Evolutionary conservation across 2,113 vertebrate genomes (phyloP).

Genomic region (Bombycilla garrulus): DNA sequence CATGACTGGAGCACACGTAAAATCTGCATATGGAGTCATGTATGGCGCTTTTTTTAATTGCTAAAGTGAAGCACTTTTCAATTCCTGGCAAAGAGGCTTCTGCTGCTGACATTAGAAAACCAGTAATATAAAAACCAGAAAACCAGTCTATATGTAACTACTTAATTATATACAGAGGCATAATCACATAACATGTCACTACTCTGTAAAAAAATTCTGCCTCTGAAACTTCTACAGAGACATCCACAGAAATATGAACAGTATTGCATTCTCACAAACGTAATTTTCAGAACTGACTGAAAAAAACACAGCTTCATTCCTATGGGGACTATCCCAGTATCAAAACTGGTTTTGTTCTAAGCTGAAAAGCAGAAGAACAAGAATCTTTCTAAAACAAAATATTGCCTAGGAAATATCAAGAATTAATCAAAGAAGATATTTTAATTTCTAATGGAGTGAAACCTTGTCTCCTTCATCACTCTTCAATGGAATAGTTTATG

Average conservation of each 20-base stretch:
- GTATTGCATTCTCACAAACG: neutral
- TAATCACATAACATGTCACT: constrained; percentile 28
- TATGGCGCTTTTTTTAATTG: constrained; percentile 51
- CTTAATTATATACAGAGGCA: constrained; percentile 47
- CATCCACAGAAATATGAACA: constrained; percentile 49
- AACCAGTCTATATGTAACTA: constrained; percentile 66
- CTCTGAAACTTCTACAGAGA: constrained; percentile 48
- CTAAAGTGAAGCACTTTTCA: constrained; percentile 65
- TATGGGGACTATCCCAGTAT: neutral
- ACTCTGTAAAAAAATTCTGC: constrained; percentile 6
- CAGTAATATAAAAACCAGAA: no score
- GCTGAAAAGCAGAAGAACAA: neutral
- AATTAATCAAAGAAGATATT: neutral
- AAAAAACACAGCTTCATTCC: neutral
- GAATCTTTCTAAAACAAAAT: neutral
- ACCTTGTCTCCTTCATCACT: neutral
- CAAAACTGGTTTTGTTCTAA: neutral
- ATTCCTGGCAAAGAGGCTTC: constrained; percentile 56
- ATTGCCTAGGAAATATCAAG: neutral
- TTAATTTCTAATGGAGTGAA: neutral
- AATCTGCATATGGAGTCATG: constrained; percentile 31
- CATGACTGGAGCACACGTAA: neutral
- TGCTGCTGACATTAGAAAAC: constrained; percentile 64
- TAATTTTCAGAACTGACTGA: neutral
- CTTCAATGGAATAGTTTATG: neutral